Evolutionary conservation across 2,797 vertebrate genomes (phyloP), one percentile per base, ranked within the genome.

Genomic region (Tapera naevia): DNA sequence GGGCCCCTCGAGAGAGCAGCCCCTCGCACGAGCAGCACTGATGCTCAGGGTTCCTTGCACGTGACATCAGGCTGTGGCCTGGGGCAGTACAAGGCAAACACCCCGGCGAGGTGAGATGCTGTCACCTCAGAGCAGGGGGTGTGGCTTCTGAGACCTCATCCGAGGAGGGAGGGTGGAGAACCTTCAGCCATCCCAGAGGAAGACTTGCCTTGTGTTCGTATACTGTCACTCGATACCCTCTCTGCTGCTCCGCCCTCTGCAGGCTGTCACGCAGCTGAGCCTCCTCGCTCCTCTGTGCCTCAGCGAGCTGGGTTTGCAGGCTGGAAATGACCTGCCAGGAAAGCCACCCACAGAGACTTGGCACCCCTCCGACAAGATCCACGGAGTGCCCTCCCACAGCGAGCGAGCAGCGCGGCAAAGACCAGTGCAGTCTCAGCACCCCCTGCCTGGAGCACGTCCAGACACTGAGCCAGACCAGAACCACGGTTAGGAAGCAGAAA

Each of bases 151-250:
- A 9, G 46, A 46, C 37, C 80, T 64, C 66, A 7, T 17, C 39
- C 22, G 2, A 10, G 56, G 33, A 6, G 19, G 43, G n/a, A n/a
- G 19, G 4, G 1, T 8, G 41, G 25, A 7, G 35, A 56, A 2
- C 19, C 43, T 1, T 4, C 66, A 54, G 60, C 24, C 27, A 12
- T 0, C 28, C 64, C 16, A n/a, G 45, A 1, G 1, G 8, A 7
- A 5, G 2, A 10, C 69, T 93, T 80, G 98, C 99, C 98, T 99
- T 98, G 11, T 89, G 89, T 64, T 98, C 98, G 2, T 98, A 99
- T 5, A 98, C 98, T 4, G 86, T 84, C 71, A 98, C 90, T 4
- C 96, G 94, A 9, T 32, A 97, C 0, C 30, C 84, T 43, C 89
- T 98, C 13, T 80, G 95, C 51, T 98, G 98, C 79, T 98, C 97